Evolutionary conservation across 2,113 vertebrate species (phyloP).

Genomic region (Microcebus tavaratra): DNA sequence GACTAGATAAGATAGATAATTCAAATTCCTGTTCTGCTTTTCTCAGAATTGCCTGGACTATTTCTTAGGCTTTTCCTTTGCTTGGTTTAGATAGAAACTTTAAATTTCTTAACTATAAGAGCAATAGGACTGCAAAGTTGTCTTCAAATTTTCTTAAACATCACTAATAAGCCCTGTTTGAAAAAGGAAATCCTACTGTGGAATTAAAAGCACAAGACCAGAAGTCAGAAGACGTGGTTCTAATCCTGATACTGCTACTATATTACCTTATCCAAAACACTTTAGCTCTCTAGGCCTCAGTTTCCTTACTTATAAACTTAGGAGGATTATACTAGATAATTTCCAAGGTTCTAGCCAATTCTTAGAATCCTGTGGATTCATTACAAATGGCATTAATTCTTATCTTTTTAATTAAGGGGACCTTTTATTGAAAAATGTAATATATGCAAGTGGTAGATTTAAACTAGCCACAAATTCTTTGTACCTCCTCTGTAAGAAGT

Average conservation of each 20-base stretch:
- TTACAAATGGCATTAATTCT: background rate
- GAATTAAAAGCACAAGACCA: background rate
- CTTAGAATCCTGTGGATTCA: background rate
- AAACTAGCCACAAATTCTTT: constrained; percentile 30
- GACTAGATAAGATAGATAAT: background rate
- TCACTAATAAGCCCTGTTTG: background rate
- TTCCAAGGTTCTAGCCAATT: background rate
- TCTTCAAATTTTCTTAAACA: background rate
- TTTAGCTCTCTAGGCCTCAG: background rate
- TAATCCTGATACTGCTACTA: background rate
- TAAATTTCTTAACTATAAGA: constrained; percentile 19
- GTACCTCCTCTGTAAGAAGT: background rate
- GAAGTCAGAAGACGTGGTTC: background rate
- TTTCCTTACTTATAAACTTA: background rate
- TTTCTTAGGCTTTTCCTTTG: constrained; percentile 35
- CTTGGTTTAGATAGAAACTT: background rate
- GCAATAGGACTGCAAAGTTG: background rate
- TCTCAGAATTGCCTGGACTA: background rate
- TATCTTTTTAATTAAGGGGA: background rate
- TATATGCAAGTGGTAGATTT: background rate
- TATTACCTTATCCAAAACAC: background rate
- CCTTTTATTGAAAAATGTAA: background rate
- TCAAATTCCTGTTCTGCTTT: background rate
- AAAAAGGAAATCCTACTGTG: background rate
- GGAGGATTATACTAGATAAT: background rate